Evolutionary conservation across 2,888 invertebrate species (phyloP).

Genomic region (Exephanes ischioxanthus): DNA sequence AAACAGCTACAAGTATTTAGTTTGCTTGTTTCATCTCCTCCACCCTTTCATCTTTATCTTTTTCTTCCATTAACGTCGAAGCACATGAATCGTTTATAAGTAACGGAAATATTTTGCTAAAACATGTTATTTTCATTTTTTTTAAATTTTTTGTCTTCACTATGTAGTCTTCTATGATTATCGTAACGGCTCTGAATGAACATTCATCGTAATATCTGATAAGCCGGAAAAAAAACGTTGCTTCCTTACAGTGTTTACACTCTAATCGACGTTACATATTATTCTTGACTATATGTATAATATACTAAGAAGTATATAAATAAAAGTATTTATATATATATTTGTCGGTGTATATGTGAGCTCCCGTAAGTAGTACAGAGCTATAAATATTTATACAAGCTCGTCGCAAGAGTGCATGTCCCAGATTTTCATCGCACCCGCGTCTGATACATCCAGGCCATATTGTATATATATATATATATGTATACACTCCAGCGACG

Average conservation of each 20-base stretch:
- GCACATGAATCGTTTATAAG: constrained; percentile 37
- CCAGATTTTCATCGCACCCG: constrained; percentile 9
- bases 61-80: constrained; percentile 30
- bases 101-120: constrained; percentile 2
- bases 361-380: constrained; percentile 25
- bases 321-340: constrained; percentile 17
- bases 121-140: neutral
- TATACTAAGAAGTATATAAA: constrained; percentile 36
- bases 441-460: neutral
- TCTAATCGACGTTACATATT: constrained; percentile 21
- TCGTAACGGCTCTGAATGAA: constrained; percentile 10
- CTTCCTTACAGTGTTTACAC: constrained; percentile 15
- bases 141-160: constrained; percentile 6
- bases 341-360: constrained; percentile 9
- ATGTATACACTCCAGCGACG: neutral
- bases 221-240: constrained; percentile 28
- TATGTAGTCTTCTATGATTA: constrained; percentile 23
- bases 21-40: constrained; percentile 56
- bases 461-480: neutral
- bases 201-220: neutral
- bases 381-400: constrained; percentile 44
- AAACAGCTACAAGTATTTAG: constrained; percentile 64
- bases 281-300: constrained; percentile 10
- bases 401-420: constrained; percentile 24
- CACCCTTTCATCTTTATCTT: neutral